phyloP scores from a whole-genome alignment of 2,797 vertebrate genomes.

The Sorex maritimensis region DNA sequence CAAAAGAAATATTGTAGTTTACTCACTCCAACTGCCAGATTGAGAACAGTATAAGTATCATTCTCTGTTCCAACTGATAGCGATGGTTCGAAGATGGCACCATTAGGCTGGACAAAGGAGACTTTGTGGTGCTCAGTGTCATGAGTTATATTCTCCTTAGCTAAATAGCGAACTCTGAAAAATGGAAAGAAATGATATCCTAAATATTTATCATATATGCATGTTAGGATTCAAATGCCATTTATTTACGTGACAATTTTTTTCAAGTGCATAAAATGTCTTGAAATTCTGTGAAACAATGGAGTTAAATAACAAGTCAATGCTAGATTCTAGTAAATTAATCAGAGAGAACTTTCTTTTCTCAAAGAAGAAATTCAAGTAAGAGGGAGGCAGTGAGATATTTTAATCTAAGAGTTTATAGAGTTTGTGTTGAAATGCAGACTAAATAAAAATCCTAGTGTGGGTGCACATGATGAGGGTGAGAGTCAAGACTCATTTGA shows the following conservation, averaged over 20 bases:
- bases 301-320: neutral
- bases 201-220: neutral
- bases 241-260: conserved; percentile 28
- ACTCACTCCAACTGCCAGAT: conserved; percentile 96
- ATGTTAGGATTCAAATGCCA: neutral
- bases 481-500: neutral
- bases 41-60: conserved; percentile 93
- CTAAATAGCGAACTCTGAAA: conserved; percentile 93
- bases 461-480: neutral
- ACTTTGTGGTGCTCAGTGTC: conserved; percentile 89
- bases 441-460: neutral
- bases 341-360: neutral
- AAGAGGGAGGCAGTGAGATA: neutral
- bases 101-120: conserved; percentile 92
- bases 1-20: neutral
- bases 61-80: conserved; percentile 94
- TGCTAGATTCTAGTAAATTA: neutral
- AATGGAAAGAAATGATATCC: conserved; percentile 21
- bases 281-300: neutral
- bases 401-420: neutral
- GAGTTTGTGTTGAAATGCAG: neutral
- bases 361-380: neutral
- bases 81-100: conserved; percentile 93
- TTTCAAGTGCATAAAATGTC: neutral
- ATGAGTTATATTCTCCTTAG: conserved; percentile 93